Percentiles rank a stretch among this genome's conserved stretches.
These are phyloP conservation scores for Mythimna ferrago DNA, from an alignment of 2,888 invertebrate species.

Conservation along the genomic window DNA sequence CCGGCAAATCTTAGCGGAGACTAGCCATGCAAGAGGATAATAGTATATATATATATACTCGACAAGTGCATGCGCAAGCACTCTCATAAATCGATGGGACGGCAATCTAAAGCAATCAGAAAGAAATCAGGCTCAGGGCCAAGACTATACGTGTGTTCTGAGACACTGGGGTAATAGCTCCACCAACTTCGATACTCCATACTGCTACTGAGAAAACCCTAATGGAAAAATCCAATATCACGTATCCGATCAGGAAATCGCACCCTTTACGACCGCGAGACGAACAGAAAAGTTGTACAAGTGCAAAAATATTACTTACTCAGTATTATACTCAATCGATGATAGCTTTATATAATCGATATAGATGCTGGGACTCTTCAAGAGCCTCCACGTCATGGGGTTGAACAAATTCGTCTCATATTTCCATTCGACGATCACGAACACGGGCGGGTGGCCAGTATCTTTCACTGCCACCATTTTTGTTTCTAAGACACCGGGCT, in stretches of 20 bases:
- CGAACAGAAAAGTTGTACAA: neutral
- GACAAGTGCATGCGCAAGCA: no score
- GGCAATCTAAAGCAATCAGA: no score
- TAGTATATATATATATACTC: no score
- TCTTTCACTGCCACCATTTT: constrained; percentile 93
- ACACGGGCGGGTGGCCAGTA: constrained; percentile 92
- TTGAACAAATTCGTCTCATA: constrained; percentile 95
- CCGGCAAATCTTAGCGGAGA: no score
- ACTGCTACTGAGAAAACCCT: neutral
- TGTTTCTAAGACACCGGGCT: constrained; percentile 93
- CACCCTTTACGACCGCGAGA: neutral
- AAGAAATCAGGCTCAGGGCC: no score
- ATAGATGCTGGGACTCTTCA: constrained; percentile 94
- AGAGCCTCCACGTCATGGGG: constrained; percentile 95
- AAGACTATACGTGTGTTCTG: no score
- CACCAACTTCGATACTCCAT: neutral
- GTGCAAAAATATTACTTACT: constrained; percentile 84
- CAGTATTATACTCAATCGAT: constrained; percentile 93
- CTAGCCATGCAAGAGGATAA: no score
- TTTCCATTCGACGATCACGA: constrained; percentile 94
- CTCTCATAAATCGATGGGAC: no score
- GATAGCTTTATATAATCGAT: constrained; percentile 93
- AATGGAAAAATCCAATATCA: neutral
- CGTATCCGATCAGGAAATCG: neutral
- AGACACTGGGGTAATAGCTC: no score